Evolutionary conservation across 2,888 invertebrate species (phyloP).

Genomic region (Nycteola revayana): DNA sequence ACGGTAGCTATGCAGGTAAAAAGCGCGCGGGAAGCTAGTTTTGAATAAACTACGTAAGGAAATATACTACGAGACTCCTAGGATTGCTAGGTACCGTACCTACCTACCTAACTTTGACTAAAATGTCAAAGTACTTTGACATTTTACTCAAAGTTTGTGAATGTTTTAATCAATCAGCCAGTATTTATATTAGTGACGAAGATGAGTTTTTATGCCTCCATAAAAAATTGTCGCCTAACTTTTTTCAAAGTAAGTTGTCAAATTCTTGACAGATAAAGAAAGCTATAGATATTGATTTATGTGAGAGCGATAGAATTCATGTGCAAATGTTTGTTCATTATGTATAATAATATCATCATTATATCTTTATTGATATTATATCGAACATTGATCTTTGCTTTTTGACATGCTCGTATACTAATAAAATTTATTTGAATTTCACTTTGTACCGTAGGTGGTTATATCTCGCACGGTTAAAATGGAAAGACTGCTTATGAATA

Average conservation of each 20-base stretch:
- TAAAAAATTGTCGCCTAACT: constrained; percentile 20
- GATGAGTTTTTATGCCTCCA: constrained; percentile 20
- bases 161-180: constrained; percentile 14
- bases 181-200: constrained; percentile 9
- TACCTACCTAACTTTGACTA: too few species aligned
- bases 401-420: constrained; percentile 26
- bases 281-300: constrained; percentile 27
- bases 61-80: too few species aligned
- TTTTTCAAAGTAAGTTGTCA: constrained; percentile 27
- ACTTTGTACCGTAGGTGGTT: constrained; percentile 19
- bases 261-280: constrained; percentile 25
- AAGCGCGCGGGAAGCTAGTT: too few species aligned
- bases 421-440: constrained; percentile 35
- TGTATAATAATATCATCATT: constrained; percentile 42
- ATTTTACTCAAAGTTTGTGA: too few species aligned
- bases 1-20: too few species aligned
- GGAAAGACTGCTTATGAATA: constrained; percentile 14
- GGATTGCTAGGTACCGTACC: too few species aligned
- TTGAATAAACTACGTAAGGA: too few species aligned
- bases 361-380: constrained; percentile 40
- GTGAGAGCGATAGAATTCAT: constrained; percentile 34
- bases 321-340: constrained; percentile 44
- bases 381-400: constrained; percentile 34
- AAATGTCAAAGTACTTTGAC: too few species aligned
- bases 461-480: constrained; percentile 5